Percentiles rank a stretch among this genome's conserved stretches.
phyloP scores from a whole-genome alignment of 2,113 vertebrate species.

The Gobio gobio region DNA sequence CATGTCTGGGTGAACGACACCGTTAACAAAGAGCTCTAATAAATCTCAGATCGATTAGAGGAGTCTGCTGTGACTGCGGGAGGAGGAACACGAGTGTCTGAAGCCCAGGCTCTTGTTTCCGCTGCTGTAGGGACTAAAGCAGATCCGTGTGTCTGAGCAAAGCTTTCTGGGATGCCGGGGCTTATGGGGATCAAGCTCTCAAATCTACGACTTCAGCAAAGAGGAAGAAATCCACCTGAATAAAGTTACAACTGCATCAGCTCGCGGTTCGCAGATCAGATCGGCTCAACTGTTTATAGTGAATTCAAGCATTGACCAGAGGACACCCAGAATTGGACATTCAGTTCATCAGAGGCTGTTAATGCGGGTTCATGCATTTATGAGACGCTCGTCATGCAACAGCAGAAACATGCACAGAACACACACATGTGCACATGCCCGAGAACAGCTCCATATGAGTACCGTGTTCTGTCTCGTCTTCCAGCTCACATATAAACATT shows the following conservation, averaged over 20 bases:
- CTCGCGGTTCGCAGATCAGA: not conserved
- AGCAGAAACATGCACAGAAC: not conserved
- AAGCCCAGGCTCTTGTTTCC: slow-evolving; percentile 41
- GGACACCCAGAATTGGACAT: slow-evolving; percentile 60
- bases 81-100: not conserved
- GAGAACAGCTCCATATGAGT: not conserved
- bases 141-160: slow-evolving; percentile 44
- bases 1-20: not conserved
- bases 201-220: slow-evolving; percentile 42
- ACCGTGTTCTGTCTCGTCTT: too few species aligned
- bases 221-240: slow-evolving; percentile 34
- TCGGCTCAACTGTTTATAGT: not conserved
- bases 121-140: slow-evolving; percentile 2
- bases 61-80: not conserved
- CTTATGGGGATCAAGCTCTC: slow-evolving; percentile 36
- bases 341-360: slow-evolving; percentile 29
- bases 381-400: not conserved
- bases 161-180: slow-evolving; percentile 43
- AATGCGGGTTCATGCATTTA: slow-evolving; percentile 47
- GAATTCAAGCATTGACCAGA: slow-evolving; percentile 35
- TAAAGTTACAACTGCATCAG: slow-evolving; percentile 19
- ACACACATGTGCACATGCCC: not conserved
- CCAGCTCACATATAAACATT: too few species aligned
- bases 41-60: not conserved
- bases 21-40: not conserved